These are phyloP conservation scores for Drosophila putrida DNA, from an alignment of 2,888 invertebrate genomes.

Conservation along the genomic window DNA sequence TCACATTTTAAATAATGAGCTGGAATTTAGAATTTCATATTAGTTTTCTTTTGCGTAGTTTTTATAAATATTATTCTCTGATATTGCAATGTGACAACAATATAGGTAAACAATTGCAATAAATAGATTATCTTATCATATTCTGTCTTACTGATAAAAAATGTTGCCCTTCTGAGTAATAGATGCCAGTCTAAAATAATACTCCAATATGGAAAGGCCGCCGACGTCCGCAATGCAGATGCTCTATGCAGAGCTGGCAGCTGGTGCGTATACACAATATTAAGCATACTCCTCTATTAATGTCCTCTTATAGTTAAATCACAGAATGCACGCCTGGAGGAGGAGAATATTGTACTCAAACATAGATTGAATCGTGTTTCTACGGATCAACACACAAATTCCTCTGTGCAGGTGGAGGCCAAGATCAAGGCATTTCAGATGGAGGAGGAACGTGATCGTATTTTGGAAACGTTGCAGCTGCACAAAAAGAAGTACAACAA, in stretches of 20 bases:
- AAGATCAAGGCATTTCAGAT: constrained; percentile 70
- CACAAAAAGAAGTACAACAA: constrained; percentile 83
- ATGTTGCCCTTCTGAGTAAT: constrained; percentile 39
- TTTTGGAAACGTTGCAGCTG: constrained; percentile 75
- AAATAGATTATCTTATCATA: constrained; percentile 44
- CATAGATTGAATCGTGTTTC: constrained; percentile 69
- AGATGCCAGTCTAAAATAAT: constrained; percentile 21
- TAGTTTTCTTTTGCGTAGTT: not conserved
- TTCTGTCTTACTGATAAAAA: constrained; percentile 28
- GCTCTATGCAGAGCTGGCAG: constrained; percentile 68
- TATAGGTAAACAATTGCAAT: not conserved
- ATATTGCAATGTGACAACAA: constrained; percentile 21
- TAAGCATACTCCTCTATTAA: too few species aligned
- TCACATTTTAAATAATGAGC: not conserved
- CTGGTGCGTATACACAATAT: constrained; percentile 61
- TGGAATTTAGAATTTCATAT: too few species aligned
- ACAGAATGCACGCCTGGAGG: constrained; percentile 70
- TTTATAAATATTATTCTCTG: not conserved
- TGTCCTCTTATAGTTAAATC: constrained; percentile 66
- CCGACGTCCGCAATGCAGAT: constrained; percentile 56
- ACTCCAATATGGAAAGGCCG: constrained; percentile 58
- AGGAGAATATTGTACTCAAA: constrained; percentile 77
- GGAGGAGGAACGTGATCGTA: constrained; percentile 81
- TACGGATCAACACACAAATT: constrained; percentile 62
- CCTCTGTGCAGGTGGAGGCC: constrained; percentile 75